Evolutionary conservation across 2,888 invertebrate species (phyloP), one percentile per base, ranked within the genome.

Genomic region (Agonopterix alstromeriana): DNA sequence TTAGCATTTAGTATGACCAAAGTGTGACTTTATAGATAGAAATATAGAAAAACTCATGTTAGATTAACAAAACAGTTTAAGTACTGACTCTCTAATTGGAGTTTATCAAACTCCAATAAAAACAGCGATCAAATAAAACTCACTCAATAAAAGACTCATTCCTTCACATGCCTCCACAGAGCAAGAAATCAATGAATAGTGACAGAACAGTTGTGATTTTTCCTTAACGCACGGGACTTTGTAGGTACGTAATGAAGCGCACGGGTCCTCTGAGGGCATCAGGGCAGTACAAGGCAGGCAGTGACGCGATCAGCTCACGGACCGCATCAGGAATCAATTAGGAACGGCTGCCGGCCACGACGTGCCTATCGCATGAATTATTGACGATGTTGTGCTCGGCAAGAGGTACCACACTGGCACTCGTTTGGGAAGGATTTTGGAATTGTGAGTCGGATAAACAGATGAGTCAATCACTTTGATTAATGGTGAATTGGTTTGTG

Each of bases 281-380:
- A 79, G 79, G 77, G 78, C 73, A 73, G 77, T 67, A 77, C 73
- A 84, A 82, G 82, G 77, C 27, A 82, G 78, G 71, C 84, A 83
- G 82, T 82, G 85, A 86, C 82, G 86, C 85, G 85, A 76, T 76
- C 80, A 73, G 77, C 78, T 79, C 81, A 74, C 66, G 70, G 74
- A 70, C 80, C 78, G 79, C 83, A 83, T 84, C 87, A 87, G 85
- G 82, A 86, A 86, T 87, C 87, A 87, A 87, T 87, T 86, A 85
- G 79, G 82, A 77, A 77, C 82, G 83, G 81, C 82, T 77, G 79
- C 72, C 76, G 77, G 77, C 82, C 74, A 80, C 82, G 77, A 76
- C 78, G 82, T 77, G 83, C 77, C 82, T 82, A 78, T 81, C 80
- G 79, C 83, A 85, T 85, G 85, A 83, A 86, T 86, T 86, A 86